Evolutionary conservation across 2,113 vertebrate genomes (phyloP).

Genomic region (Xiphophorus hellerii): DNA sequence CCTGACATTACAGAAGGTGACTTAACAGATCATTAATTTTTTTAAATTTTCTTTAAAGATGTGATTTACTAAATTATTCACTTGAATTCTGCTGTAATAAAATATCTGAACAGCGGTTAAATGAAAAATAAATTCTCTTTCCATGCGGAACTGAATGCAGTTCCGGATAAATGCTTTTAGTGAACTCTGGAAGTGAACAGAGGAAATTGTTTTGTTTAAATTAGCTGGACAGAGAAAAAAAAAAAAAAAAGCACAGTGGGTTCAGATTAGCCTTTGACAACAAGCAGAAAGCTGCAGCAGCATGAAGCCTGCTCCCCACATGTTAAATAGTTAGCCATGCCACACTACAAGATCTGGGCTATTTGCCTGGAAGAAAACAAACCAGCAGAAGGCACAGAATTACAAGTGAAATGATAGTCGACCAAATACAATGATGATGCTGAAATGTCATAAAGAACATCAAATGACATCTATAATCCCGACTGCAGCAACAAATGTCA

Average conservation of each 20-base stretch:
- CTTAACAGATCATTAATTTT: no score
- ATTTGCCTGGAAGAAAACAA: slow-evolving; percentile 76
- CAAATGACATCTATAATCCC: not conserved
- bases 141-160: not conserved
- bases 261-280: not conserved
- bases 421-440: slow-evolving; percentile 57
- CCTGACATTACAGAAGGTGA: no score
- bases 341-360: slow-evolving; percentile 81
- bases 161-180: not conserved
- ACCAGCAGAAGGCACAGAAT: slow-evolving; percentile 91
- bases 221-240: no score
- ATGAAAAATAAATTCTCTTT: not conserved
- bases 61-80: not conserved
- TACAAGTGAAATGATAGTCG: slow-evolving; percentile 78
- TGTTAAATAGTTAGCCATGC: slow-evolving; percentile 39
- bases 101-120: not conserved
- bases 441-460: slow-evolving; percentile 10
- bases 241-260: no score
- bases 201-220: no score
- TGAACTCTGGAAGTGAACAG: not conserved
- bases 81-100: not conserved
- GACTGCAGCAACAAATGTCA: not conserved
- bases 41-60: not conserved
- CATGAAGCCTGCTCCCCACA: not conserved
- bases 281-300: not conserved